phyloP scores from a whole-genome alignment of 2,113 vertebrate species.

The Lasiurus cinereus region DNA sequence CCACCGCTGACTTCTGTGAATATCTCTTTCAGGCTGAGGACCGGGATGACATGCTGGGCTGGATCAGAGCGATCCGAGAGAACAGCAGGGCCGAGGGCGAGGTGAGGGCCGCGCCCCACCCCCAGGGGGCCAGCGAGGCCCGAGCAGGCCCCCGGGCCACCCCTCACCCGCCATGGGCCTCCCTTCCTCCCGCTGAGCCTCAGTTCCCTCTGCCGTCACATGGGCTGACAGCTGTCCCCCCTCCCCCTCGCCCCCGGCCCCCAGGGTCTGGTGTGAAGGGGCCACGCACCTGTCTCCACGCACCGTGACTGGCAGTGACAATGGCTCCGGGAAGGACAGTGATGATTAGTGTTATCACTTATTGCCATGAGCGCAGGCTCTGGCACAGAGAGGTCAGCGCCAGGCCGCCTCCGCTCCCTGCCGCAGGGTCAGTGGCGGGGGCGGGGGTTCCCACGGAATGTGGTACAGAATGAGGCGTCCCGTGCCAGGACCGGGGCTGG shows the following conservation, averaged over 20 bases:
- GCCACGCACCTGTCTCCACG: not conserved
- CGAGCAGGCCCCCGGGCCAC: not conserved
- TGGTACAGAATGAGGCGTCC: not conserved
- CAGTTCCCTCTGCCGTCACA: not conserved
- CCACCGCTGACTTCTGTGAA: constrained; percentile 99
- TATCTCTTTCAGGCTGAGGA: constrained; percentile 99
- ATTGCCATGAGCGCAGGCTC: not conserved
- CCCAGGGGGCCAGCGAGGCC: not conserved
- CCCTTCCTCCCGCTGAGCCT: constrained; percentile 15
- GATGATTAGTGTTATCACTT: not conserved
- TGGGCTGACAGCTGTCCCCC: not conserved
- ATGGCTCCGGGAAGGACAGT: not conserved
- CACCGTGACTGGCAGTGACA: not conserved
- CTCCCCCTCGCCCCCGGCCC: accelerated
- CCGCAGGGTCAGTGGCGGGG: not conserved
- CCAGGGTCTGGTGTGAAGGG: not conserved
- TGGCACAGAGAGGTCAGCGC: constrained; percentile 25
- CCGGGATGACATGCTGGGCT: constrained; percentile 98
- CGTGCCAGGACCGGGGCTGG: not conserved
- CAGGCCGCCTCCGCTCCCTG: not conserved
- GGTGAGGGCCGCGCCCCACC: constrained; percentile 89
- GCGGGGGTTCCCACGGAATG: not conserved
- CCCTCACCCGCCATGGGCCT: not conserved
- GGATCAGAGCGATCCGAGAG: constrained; percentile 97
- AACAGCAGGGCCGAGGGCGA: constrained; percentile 97